phyloP scores from a whole-genome alignment of 2,797 vertebrate species.

The Peromyscus aztecus region DNA sequence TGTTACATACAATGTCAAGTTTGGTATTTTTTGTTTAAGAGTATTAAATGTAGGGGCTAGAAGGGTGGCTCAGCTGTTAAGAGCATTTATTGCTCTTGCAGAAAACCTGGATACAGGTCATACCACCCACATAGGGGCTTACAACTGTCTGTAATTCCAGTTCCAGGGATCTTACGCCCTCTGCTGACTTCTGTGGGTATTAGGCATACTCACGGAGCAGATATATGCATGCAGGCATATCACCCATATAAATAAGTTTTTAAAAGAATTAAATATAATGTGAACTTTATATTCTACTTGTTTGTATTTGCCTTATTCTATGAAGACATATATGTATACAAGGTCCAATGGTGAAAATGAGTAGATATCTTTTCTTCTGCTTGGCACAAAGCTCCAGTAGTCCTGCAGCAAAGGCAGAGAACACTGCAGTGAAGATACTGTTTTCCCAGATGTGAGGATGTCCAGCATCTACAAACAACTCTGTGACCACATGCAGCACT shows the following conservation, averaged over 20 bases:
- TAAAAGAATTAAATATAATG: neutral
- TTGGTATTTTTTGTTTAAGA: slow-evolving; percentile 13
- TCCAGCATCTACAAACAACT: neutral
- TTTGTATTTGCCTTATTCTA: slow-evolving; percentile 8
- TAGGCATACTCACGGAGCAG: neutral
- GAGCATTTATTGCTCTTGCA: neutral
- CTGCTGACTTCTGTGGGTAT: neutral
- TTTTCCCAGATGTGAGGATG: neutral
- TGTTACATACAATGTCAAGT: neutral
- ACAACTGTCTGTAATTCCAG: neutral
- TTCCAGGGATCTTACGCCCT: too few species aligned
- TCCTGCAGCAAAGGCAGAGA: neutral
- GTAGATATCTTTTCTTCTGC: neutral
- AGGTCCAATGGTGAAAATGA: neutral
- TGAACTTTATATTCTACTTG: neutral
- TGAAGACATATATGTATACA: slow-evolving; percentile 20
- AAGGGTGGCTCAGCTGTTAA: neutral
- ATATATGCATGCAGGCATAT: neutral
- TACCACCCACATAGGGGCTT: neutral
- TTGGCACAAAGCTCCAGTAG: neutral
- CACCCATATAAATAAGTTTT: neutral
- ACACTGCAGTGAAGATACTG: neutral
- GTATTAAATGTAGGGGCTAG: neutral
- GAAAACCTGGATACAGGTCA: neutral
- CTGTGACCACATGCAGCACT: neutral